phyloP scores from a whole-genome alignment of 1,140 invertebrate species.

The Euwallacea similis region DNA sequence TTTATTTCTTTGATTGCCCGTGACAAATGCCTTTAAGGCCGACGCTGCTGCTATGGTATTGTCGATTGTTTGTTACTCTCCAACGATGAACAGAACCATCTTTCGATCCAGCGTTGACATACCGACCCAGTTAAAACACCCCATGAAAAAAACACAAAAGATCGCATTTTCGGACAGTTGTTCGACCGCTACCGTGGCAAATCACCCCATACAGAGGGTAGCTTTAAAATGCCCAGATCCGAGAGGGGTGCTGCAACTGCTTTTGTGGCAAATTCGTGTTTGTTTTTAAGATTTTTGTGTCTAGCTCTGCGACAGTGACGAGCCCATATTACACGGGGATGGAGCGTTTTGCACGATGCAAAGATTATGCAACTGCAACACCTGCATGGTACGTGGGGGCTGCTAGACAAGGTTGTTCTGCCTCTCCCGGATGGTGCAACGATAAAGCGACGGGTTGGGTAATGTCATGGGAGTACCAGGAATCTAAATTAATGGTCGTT shows the following conservation, averaged over 20 bases:
- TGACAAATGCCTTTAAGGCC: constrained; percentile 26
- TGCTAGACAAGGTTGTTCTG: background rate
- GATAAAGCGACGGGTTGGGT: background rate
- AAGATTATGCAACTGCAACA: background rate
- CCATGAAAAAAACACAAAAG: constrained; percentile 16
- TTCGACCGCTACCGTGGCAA: constrained; percentile 18
- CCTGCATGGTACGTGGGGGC: constrained; percentile 6
- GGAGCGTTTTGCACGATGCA: too few relatives aligned
- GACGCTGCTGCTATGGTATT: background rate
- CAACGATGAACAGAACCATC: background rate
- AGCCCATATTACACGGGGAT: background rate
- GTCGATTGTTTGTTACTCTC: constrained; percentile 2
- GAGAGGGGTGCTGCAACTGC: constrained; percentile 36
- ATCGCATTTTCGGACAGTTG: constrained; percentile 26
- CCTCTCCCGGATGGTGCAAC: constrained; percentile 4
- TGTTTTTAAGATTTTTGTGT: constrained; percentile 44
- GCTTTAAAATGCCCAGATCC: constrained; percentile 13
- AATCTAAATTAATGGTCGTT: constrained; percentile 17
- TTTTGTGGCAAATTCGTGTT: constrained; percentile 43
- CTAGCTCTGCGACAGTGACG: constrained; percentile 2
- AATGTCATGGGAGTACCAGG: constrained; percentile 15
- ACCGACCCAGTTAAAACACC: constrained; percentile 11
- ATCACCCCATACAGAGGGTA: constrained; percentile 16
- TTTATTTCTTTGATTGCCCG: constrained; percentile 30
- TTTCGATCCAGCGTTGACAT: background rate